Base-by-base conservation (phyloP, 1,140 invertebrate genomes). In the Drosophila azteca region DNA sequence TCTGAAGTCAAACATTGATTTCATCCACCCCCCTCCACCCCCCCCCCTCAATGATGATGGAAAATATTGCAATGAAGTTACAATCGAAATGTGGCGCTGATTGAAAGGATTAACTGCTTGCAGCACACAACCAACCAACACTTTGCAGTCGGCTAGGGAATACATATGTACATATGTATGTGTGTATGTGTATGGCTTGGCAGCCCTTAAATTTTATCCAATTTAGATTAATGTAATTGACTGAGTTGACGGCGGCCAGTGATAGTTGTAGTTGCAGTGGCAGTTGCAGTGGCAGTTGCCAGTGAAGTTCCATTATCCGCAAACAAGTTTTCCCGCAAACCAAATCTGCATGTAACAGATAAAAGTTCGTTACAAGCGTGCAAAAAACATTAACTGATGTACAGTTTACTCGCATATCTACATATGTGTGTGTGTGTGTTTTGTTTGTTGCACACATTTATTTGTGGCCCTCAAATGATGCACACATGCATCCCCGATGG, bases 381-480 rank as follows among this genome's bases (percentile, higher is more conserved):
- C 39, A 63, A 55, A 78, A 82, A 68, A 52, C 45, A 55, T 70
- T 35, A 51, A 59, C 46, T 59, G 57, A 11, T 48, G 17, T 6
- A 41, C 17, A 24, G 9, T 26, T 35, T 58, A 43, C 48, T 50
- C 35, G 46, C 1, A 20, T 20, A 20, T 20, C 0, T 20, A 20
- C 17, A 20, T 20, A 20, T 20, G 17, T 20, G 1, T 20, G 17
- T 20, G 1, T 20, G 17, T 48, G 44, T 54, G 29, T 64, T 51
- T 54, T 69, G 48, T 57, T 57, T 51, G 55, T 64, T 17, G 26
- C 15, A 24, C 22, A 29, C 61, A 54, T 69, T 78, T 82, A 60
- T 82, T 65, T 78, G 50, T 69, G 35, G 31, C 46, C 58, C 62
- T 63, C 66, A 55, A 71, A 65, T 76, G 58, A 46, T 55, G 77